Conservation (phyloP, 2,888 invertebrate species). For the Dicyrtomina minuta region DNA sequence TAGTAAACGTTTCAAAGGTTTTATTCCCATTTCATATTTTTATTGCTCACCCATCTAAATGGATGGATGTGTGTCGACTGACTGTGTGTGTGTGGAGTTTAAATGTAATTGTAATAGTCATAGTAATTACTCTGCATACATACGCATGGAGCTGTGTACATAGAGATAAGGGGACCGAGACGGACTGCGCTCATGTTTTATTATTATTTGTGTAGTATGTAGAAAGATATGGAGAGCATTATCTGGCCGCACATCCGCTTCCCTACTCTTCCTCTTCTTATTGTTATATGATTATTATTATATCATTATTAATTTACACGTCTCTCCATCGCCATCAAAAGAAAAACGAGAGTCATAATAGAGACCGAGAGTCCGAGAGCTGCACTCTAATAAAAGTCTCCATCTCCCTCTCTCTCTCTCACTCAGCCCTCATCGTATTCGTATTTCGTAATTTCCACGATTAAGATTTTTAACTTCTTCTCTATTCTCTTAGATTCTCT, state of each 20-base stretch:
- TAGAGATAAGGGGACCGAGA: too few species aligned
- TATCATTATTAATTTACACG: constrained; percentile 23
- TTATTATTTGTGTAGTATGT: too few species aligned
- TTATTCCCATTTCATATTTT: background rate
- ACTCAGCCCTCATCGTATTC: constrained; percentile 9
- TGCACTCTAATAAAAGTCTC: too few species aligned
- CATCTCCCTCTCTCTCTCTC: background rate
- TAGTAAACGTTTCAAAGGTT: background rate
- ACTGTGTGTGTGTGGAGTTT: too few species aligned
- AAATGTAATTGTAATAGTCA: too few species aligned
- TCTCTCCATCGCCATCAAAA: background rate
- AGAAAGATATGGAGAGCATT: background rate
- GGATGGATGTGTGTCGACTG: too few species aligned
- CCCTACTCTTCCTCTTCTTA: background rate
- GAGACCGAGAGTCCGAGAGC: background rate
- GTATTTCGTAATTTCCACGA: constrained; percentile 4
- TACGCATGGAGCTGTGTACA: too few species aligned
- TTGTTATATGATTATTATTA: constrained; percentile 5
- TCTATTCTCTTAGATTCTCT: too few species aligned
- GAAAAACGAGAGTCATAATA: background rate
- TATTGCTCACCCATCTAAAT: background rate
- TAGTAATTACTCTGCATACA: too few species aligned
- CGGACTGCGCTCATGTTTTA: too few species aligned
- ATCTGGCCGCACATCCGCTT: constrained; percentile 21
- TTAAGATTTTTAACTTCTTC: constrained; percentile 24